Evolutionary conservation across 2,888 invertebrate genomes (phyloP), one percentile per base, ranked within the genome.

Genomic region (Caprella mutica): DNA sequence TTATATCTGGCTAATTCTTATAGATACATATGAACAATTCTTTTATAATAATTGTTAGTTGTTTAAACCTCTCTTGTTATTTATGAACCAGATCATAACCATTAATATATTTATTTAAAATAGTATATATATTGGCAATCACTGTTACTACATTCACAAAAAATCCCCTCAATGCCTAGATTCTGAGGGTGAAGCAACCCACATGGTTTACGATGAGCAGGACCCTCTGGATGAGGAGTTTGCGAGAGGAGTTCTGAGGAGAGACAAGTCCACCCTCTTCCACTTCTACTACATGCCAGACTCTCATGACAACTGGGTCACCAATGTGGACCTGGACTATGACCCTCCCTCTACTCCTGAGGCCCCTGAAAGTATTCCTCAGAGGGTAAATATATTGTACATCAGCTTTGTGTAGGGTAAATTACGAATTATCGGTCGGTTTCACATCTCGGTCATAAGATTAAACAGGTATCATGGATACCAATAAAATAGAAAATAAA

Each of bases 271-370:
- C 74, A 82, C 86, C 24, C 80, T 94, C 71, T 78, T 96, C 69
- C 96, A 96, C 73, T 96, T 93, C 91, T 92, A 91, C 76, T 93
- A 91, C 72, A 83, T 89, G 70, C 96, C 96, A 1, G 94, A 94
- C 75, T 88, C 87, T 66, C 86, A 88, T 70, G 90, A 91, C 72
- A 84, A 87, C 0, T 90, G 89, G 89, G 83, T 50, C 59, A 67
- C 65, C 58, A 65, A 69, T 29, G 60, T 64, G 19, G 64, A 64
- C 17, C 40, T 64, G 21, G 64, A 64, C 30, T 58, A 60, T 48
- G 64, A 64, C 26, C 60, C 64, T 23, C 64, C 64, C 12, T 59
- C 59, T 29, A 60, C 64, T 17, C 64, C 64, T 24, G 53, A 48
- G 23, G 55, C 57, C 21, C 57, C 48, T 50, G 64, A 64, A 38